Conservation (phyloP, 2,797 vertebrate species). For the Craterocephalus amniculus region DNA sequence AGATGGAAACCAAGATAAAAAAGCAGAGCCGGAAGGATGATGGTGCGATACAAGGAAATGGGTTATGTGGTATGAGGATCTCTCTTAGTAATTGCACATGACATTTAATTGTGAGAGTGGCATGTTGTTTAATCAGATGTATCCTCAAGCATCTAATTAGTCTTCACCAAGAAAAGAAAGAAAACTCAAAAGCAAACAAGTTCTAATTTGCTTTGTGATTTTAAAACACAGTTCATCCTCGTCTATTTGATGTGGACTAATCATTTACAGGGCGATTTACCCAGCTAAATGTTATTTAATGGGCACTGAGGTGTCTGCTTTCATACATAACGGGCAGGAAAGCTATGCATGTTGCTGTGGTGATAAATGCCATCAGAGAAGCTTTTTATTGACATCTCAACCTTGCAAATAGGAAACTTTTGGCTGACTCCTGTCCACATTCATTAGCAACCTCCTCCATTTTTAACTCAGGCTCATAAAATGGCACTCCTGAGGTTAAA, state of each 20-base stretch:
- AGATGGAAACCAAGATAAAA: constrained; percentile 32
- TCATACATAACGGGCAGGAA: constrained; percentile 12
- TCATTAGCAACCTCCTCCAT: constrained; percentile 72
- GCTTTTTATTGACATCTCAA: constrained; percentile 65
- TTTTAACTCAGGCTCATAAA: constrained; percentile 71
- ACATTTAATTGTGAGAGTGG: constrained; percentile 78
- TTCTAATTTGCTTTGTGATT: constrained; percentile 54
- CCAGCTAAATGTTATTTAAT: constrained; percentile 47
- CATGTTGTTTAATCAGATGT: constrained; percentile 77
- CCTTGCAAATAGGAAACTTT: constrained; percentile 73
- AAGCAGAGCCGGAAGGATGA: constrained; percentile 27
- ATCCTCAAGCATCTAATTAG: constrained; percentile 80
- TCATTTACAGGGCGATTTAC: constrained; percentile 30
- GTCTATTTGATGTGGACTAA: constrained; percentile 46
- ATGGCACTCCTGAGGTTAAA: constrained; percentile 72
- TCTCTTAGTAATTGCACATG: constrained; percentile 76
- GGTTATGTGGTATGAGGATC: constrained; percentile 44
- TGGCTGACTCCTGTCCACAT: constrained; percentile 59
- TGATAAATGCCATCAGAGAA: constrained; percentile 44
- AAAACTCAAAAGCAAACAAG: constrained; percentile 66
- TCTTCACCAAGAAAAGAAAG: constrained; percentile 54
- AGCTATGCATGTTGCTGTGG: constrained; percentile 16
- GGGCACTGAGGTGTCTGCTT: constrained; percentile 21
- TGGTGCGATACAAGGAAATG: constrained; percentile 54
- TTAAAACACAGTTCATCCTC: constrained; percentile 60